Percentiles rank a stretch among this genome's conserved stretches.
Conservation (phyloP, 2,888 invertebrate genomes). For the Xylota sylvarum region DNA sequence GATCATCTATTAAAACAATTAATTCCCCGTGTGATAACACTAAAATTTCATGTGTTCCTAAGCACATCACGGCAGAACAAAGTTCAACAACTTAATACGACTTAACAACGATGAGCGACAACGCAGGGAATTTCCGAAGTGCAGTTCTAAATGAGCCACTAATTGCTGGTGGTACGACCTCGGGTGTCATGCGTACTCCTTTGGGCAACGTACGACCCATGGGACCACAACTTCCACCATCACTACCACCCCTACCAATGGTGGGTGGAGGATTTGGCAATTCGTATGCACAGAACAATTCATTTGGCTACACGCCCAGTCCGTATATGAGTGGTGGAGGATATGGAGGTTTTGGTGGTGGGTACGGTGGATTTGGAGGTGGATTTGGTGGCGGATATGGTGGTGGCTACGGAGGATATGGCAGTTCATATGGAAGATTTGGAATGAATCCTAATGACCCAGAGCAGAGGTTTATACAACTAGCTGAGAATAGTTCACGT, state of each 20-base stretch:
- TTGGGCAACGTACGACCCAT: conserved; percentile 81
- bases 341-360: conserved; percentile 78
- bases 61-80: conserved; percentile 30
- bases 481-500: conserved; percentile 96
- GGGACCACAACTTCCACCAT: conserved; percentile 78
- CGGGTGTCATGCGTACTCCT: conserved; percentile 80
- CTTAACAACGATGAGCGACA: conserved; percentile 73
- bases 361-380: conserved; percentile 79
- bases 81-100: conserved; percentile 40
- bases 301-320: conserved; percentile 40
- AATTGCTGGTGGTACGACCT: conserved; percentile 75
- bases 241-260: conserved; percentile 78
- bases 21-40: neutral
- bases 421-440: conserved; percentile 82
- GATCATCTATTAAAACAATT: neutral
- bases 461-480: conserved; percentile 89
- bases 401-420: conserved; percentile 80
- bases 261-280: conserved; percentile 61
- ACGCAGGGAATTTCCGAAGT: conserved; percentile 80
- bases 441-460: conserved; percentile 82
- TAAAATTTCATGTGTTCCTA: conserved; percentile 29
- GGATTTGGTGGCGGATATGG: conserved; percentile 77
- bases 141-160: conserved; percentile 81
- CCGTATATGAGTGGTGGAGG: conserved; percentile 71
- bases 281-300: conserved; percentile 64